These are phyloP conservation scores for Cyclura pinguis DNA, from an alignment of 2,797 vertebrate genomes.

Conservation along the genomic window DNA sequence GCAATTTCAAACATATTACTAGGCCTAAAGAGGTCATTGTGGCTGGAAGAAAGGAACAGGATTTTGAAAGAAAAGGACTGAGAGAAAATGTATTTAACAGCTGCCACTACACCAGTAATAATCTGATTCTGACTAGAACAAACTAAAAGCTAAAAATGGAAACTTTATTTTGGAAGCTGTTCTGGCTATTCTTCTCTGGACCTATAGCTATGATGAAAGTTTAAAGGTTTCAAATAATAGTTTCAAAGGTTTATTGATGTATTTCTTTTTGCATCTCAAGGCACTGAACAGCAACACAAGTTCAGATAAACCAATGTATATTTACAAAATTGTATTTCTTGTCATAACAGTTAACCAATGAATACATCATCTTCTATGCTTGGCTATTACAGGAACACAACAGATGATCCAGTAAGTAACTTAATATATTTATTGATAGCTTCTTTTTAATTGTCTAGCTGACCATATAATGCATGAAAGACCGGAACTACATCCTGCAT, in stretches of 20 bases:
- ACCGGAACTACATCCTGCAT: constrained; percentile 43
- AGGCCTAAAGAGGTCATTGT: background rate
- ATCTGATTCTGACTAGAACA: background rate
- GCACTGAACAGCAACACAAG: constrained; percentile 29
- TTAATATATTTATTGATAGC: constrained; percentile 44
- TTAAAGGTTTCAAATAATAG: background rate
- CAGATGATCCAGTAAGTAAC: constrained; percentile 46
- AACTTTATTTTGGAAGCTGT: background rate
- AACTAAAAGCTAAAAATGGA: background rate
- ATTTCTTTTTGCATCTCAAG: background rate
- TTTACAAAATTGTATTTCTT: constrained; percentile 42
- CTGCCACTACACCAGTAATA: background rate
- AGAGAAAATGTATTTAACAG: background rate
- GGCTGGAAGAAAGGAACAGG: background rate
- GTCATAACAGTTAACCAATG: constrained; percentile 52
- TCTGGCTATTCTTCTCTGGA: background rate
- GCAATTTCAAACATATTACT: background rate
- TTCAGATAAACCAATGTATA: constrained; percentile 41
- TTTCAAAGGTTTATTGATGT: background rate
- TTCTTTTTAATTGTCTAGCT: constrained; percentile 56
- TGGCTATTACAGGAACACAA: constrained; percentile 46
- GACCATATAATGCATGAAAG: constrained; percentile 35
- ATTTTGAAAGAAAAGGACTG: background rate
- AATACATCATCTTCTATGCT: constrained; percentile 56
- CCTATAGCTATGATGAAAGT: background rate